Evolutionary conservation across 2,888 invertebrate genomes (phyloP), one percentile per base, ranked within the genome.

Genomic region (Choreutis nemorana): DNA sequence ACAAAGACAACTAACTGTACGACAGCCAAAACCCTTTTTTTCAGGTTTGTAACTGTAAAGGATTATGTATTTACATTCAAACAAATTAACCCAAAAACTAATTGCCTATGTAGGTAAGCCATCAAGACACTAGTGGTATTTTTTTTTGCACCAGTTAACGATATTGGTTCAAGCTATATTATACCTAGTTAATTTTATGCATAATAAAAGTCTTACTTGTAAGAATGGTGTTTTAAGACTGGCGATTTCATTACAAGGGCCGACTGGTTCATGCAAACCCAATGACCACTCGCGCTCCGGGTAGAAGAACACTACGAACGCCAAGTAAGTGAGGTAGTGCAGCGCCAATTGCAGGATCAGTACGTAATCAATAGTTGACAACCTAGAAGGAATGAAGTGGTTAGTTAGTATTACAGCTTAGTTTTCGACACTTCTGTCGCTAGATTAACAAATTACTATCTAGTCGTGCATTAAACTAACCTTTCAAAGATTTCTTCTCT

Each of bases 261-360:
- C 91, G 11, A 89, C 82, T 1, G 85, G 85, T 60, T 92, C 88
- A 50, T 90, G 90, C 4, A 89, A 63, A 0, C 91, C 91, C 2
- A 82, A 72, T 0, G 89, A 83, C 35, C 85, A 63, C 50, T 89
- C 86, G 23, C 80, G 64, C 50, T 86, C 85, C 0, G 91, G 89
- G 45, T 86, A 68, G 31, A 83, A 83, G 48, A 84, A 83, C n/a
- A 86, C 53, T 2, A 84, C 83, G 40, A 89, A 81, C 2, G 41
- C 32, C 56, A 85, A 68, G 58, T 87, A 90, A 14, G 79, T 65
- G 1, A 75, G 37, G 49, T 87, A 91, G 55, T 91, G 89, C 1
- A 86, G 27, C 0, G 81, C 49, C 34, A 87, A 55, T 43, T 83
- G 81, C 0, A 65, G 4, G 1, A 83, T 35, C 29, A 83, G 42